Evolutionary conservation across 2,797 vertebrate genomes (phyloP).

Genomic region (Astyanax mexicanus): DNA sequence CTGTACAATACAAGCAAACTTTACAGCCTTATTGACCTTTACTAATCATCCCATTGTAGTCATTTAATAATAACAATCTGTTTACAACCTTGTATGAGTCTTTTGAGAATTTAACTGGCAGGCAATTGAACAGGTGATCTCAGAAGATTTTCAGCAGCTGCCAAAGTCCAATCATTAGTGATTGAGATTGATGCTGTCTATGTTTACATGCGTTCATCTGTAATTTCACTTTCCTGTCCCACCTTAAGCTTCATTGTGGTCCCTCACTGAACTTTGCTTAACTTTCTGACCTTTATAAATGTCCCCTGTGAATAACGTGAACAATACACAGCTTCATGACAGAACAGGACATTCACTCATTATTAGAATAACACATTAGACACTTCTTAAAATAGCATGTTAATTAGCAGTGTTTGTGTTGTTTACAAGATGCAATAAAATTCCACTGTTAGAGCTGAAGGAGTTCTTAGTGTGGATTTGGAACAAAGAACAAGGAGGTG

Average conservation of each 20-base stretch:
- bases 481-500: conserved; percentile 74
- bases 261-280: conserved; percentile 7
- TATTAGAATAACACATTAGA: conserved; percentile 34
- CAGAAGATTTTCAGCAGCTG: background rate
- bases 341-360: conserved; percentile 52
- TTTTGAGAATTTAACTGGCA: background rate
- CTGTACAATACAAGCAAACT: too few relatives aligned
- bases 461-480: conserved; percentile 56
- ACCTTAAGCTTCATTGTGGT: background rate
- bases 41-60: too few relatives aligned
- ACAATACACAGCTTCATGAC: background rate
- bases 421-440: conserved; percentile 64
- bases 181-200: background rate
- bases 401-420: conserved; percentile 60
- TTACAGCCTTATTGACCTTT: too few relatives aligned
- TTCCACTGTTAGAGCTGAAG: conserved; percentile 58
- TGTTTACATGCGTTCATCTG: background rate
- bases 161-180: background rate
- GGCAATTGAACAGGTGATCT: background rate
- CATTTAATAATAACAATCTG: too few relatives aligned
- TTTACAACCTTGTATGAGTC: too few relatives aligned
- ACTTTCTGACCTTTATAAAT: background rate
- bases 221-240: background rate
- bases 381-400: conserved; percentile 61
- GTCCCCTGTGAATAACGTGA: background rate